Conservation (phyloP, 1,140 invertebrate genomes). For the Heliconius hermathena region DNA sequence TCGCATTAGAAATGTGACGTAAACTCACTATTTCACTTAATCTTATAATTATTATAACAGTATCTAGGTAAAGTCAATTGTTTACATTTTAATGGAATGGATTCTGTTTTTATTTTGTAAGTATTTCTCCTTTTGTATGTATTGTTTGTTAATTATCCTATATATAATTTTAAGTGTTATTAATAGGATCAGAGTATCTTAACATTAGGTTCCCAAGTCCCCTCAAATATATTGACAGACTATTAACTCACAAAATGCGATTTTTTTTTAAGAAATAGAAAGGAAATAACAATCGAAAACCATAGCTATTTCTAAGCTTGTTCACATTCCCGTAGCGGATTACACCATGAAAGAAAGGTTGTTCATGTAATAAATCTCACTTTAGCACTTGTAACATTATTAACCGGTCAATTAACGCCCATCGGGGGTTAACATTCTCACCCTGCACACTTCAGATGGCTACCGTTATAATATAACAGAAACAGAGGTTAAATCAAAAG, state of each 20-base stretch:
- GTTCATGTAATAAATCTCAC: conserved; percentile 8
- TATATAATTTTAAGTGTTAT: too few species aligned
- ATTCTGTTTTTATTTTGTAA: too few species aligned
- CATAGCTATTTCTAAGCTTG: background rate
- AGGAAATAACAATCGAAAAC: background rate
- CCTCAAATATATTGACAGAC: background rate
- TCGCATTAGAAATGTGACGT: conserved; percentile 8
- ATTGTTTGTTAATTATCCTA: too few species aligned
- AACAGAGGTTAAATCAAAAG: background rate
- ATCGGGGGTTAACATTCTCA: conserved; percentile 9
- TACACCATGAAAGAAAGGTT: conserved; percentile 1
- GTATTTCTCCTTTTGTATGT: too few species aligned
- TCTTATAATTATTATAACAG: conserved; percentile 6
- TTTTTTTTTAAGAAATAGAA: background rate
- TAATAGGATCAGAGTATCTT: too few species aligned
- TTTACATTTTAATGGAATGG: too few species aligned
- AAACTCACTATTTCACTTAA: background rate
- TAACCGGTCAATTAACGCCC: conserved; percentile 12
- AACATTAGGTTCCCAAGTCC: too few species aligned
- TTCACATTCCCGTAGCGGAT: background rate
- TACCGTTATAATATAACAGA: conserved; percentile 2
- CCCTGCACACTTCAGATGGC: background rate
- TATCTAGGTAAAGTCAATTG: background rate
- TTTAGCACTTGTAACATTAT: conserved; percentile 4
- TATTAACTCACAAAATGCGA: background rate